Evolutionary conservation across 1,140 invertebrate species (phyloP).

Genomic region (Sycophila sp.): DNA sequence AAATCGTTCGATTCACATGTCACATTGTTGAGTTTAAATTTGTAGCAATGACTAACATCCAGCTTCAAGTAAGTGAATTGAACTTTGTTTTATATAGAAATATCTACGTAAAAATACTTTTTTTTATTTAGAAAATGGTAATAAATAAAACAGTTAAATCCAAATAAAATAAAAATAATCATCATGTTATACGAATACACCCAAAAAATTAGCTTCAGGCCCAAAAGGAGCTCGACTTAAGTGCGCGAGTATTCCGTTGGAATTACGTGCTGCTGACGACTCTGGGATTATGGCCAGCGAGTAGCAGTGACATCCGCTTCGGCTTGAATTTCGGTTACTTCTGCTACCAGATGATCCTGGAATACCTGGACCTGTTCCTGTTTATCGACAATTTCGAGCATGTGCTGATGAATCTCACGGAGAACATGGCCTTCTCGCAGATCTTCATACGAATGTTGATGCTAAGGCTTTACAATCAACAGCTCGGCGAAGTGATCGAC

Average conservation of each 20-base stretch:
- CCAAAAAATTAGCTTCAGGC: slow-evolving; percentile 33
- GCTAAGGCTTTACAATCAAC: slow-evolving; percentile 43
- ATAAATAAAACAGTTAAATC: no score
- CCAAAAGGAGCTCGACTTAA: slow-evolving; percentile 47
- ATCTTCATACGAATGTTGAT: slow-evolving; percentile 51
- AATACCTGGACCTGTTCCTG: slow-evolving; percentile 53
- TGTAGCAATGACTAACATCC: no score
- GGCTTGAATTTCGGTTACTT: slow-evolving; percentile 49
- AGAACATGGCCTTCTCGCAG: slow-evolving; percentile 55
- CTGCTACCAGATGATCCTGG: slow-evolving; percentile 48
- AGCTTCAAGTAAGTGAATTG: no score
- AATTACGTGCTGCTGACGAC: slow-evolving; percentile 45
- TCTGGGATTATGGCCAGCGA: slow-evolving; percentile 54
- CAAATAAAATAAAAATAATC: no score
- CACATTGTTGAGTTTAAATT: no score
- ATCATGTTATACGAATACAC: no score
- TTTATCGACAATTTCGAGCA: slow-evolving; percentile 51
- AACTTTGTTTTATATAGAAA: no score
- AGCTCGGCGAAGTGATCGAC: slow-evolving; percentile 47
- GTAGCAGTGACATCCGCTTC: slow-evolving; percentile 44
- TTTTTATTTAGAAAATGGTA: no score
- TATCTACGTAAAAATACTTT: no score
- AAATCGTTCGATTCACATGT: no score
- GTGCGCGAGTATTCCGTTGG: slow-evolving; percentile 48
- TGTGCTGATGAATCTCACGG: slow-evolving; percentile 56